phyloP scores from a whole-genome alignment of 2,888 invertebrate genomes.

The Geotrupes spiniger region DNA sequence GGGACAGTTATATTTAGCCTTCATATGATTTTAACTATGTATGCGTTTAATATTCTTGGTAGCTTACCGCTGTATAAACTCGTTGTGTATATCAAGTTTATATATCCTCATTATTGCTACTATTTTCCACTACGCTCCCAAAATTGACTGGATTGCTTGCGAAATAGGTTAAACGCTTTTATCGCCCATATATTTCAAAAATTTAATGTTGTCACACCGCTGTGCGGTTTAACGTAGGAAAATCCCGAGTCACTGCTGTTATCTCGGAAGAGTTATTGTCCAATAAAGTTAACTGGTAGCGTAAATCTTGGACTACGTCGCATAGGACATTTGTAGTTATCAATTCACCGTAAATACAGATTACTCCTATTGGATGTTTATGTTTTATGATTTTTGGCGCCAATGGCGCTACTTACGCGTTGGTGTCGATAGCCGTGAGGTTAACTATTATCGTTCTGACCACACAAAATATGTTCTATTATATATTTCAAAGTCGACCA shows the following conservation, averaged over 20 bases:
- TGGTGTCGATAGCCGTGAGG: no score
- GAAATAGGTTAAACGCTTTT: neutral
- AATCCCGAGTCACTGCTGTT: slow-evolving; percentile 3
- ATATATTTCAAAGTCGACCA: no score
- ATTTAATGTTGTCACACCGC: neutral
- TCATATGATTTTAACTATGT: neutral
- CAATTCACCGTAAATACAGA: no score
- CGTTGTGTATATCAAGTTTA: neutral
- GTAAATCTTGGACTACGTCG: no score
- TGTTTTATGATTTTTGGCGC: no score
- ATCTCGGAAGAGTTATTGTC: neutral
- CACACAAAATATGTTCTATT: no score
- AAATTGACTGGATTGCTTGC: neutral
- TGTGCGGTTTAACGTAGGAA: neutral
- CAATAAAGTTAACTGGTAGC: no score
- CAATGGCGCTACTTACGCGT: no score
- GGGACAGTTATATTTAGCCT: slow-evolving; percentile 10
- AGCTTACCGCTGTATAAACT: neutral
- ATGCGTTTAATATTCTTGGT: neutral
- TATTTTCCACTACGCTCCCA: neutral
- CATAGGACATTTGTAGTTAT: no score
- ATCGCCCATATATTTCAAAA: slow-evolving; percentile 1
- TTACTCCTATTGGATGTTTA: no score
- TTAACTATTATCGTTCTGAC: no score
- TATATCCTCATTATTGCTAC: neutral